Conservation (phyloP, 1,140 invertebrate genomes). For the Zaprionus africanus region DNA sequence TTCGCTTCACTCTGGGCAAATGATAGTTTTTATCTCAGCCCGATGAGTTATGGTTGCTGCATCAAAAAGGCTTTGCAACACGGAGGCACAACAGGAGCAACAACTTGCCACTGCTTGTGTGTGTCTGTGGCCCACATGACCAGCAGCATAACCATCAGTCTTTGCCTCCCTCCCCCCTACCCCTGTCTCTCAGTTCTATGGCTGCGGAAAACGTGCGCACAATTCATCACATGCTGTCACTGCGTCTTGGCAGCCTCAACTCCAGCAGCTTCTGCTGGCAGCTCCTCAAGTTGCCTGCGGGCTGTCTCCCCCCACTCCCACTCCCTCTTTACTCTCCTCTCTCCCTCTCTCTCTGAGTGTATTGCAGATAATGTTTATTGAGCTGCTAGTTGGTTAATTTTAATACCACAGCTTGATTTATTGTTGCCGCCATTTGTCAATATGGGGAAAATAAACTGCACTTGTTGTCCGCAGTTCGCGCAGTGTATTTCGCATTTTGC, state of each 20-base stretch:
- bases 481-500: constrained; percentile 6
- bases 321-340: not conserved
- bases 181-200: constrained; percentile 18
- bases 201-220: constrained; percentile 62
- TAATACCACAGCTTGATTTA: constrained; percentile 77
- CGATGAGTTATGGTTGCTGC: constrained; percentile 78
- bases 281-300: not conserved
- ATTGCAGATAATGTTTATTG: constrained; percentile 76
- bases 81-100: constrained; percentile 23
- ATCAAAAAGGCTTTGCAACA: constrained; percentile 70
- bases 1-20: constrained; percentile 73
- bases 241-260: constrained; percentile 59
- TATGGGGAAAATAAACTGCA: constrained; percentile 73
- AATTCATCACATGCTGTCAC: constrained; percentile 79
- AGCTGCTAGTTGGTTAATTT: constrained; percentile 80
- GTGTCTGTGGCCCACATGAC: constrained; percentile 52
- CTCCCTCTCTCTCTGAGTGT: constrained; percentile 12
- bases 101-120: constrained; percentile 23
- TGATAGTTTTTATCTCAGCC: constrained; percentile 76
- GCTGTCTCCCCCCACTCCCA: no score
- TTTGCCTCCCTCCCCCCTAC: constrained; percentile 36
- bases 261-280: constrained; percentile 19
- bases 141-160: constrained; percentile 66
- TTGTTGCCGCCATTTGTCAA: constrained; percentile 49
- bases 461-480: constrained; percentile 45